Evolutionary conservation across 2,888 invertebrate genomes (phyloP), one percentile per base, ranked within the genome.

Genomic region (Coleophora deauratella): DNA sequence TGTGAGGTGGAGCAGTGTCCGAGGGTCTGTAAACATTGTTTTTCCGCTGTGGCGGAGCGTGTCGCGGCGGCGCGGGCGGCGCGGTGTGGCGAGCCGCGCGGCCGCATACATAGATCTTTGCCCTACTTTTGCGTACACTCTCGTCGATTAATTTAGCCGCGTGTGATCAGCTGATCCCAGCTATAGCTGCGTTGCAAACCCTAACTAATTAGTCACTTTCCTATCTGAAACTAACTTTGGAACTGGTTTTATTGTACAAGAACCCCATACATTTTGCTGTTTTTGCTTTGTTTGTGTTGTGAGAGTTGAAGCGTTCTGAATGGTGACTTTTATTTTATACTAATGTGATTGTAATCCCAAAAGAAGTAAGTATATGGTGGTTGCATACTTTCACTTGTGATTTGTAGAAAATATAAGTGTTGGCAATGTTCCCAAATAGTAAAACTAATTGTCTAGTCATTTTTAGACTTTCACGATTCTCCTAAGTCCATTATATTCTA

Each of bases 131-230:
- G 69, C 61, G 62, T 66, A 68, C 72, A 75, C 70, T 75, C 73
- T 63, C 66, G 61, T 60, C 72, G 78, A 79, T 84, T 77, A 80
- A 82, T 81, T 77, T 84, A 82, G 82, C 72, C 70, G 72, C 72
- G 67, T 65, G 63, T 66, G 70, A 84, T 80, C 85, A 84, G 85
- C 85, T 84, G 85, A 77, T 84, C 67, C 72, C 74, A 59, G 72
- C 65, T 60, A 59, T 33, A 7, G 27, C 9, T 62, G 61, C 65
- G 61, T 59, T 55, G 54, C 57, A 62, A 65, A 63, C 57, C 52
- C 58, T 53, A 6, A 54, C 47, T 54, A 55, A 62, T 59, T 59
- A 55, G 57, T 58, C 59, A 49, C 54, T 33, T 33, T 43, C 35
- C 32, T 13, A 27, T 27, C 32, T 12, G 32, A 35, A 42, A 30